phyloP scores from a whole-genome alignment of 2,888 invertebrate genomes.

The Stomorhina lunata region DNA sequence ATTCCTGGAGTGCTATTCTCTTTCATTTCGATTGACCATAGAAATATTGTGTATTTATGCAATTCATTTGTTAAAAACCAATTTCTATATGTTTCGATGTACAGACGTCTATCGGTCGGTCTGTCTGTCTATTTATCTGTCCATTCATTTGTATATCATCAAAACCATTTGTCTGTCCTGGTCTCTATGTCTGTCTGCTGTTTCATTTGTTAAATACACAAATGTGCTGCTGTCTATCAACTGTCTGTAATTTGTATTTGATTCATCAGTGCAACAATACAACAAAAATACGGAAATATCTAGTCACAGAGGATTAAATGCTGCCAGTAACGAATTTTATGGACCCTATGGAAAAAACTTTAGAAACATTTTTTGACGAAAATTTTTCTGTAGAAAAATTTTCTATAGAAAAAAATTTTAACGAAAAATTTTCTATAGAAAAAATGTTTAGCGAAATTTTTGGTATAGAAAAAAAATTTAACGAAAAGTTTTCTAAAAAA shows the following conservation, averaged over 20 bases:
- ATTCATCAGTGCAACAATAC: slow-evolving; percentile 67
- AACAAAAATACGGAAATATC: neutral
- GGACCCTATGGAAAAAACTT: too few species aligned
- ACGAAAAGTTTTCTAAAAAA: too few species aligned
- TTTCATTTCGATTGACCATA: neutral
- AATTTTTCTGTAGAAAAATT: too few species aligned
- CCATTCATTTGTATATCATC: slow-evolving; percentile 62
- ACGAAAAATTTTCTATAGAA: too few species aligned
- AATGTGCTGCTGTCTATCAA: slow-evolving; percentile 73
- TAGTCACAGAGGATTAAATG: too few species aligned
- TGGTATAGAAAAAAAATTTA: too few species aligned
- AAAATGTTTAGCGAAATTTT: too few species aligned
- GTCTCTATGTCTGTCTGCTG: slow-evolving; percentile 29
- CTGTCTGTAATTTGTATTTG: slow-evolving; percentile 71
- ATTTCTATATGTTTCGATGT: slow-evolving; percentile 49
- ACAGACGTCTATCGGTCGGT: neutral
- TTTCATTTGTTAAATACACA: slow-evolving; percentile 67
- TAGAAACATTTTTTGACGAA: too few species aligned
- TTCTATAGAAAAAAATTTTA: too few species aligned
- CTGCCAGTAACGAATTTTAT: too few species aligned
- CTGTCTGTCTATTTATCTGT: slow-evolving; percentile 32
- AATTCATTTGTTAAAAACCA: slow-evolving; percentile 63
- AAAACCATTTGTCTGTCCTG: neutral
- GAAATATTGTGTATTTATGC: slow-evolving; percentile 12
- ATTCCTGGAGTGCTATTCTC: neutral